Conservation (phyloP, 2,113 vertebrate genomes). For the Hyaena hyaena region DNA sequence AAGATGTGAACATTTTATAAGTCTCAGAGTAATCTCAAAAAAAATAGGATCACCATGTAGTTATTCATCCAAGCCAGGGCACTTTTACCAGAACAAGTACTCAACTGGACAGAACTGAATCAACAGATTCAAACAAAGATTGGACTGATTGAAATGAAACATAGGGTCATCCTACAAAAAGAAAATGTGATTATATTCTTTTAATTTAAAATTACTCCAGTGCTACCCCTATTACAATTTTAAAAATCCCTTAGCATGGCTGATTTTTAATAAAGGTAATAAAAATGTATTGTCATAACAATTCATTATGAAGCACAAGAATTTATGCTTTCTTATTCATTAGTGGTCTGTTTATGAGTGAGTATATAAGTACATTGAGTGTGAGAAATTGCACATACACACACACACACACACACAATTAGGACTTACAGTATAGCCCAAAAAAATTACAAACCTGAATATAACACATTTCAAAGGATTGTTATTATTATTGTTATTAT, state of each 20-base stretch:
- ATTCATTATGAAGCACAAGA: background rate
- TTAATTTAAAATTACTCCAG: background rate
- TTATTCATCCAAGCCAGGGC: background rate
- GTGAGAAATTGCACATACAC: background rate
- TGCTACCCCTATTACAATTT: background rate
- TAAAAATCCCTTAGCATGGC: background rate
- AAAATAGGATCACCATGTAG: background rate
- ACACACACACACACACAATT: background rate
- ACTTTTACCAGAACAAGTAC: background rate
- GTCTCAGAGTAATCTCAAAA: background rate
- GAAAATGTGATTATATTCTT: background rate
- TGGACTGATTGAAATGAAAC: background rate
- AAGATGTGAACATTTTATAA: background rate
- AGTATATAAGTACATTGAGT: background rate
- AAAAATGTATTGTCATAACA: slow-evolving; percentile 7
- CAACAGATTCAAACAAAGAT: background rate
- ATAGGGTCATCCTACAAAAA: background rate
- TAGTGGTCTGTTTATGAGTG: background rate
- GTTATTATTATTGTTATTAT: too few relatives aligned
- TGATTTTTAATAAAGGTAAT: slow-evolving; percentile 36
- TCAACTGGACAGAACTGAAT: background rate
- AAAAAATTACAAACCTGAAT: background rate
- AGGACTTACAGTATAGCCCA: background rate
- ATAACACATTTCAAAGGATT: slow-evolving; percentile 8
- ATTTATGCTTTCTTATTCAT: slow-evolving; percentile 2